Evolutionary conservation across 2,888 invertebrate genomes (phyloP).

Genomic region (Abscondita cerata): DNA sequence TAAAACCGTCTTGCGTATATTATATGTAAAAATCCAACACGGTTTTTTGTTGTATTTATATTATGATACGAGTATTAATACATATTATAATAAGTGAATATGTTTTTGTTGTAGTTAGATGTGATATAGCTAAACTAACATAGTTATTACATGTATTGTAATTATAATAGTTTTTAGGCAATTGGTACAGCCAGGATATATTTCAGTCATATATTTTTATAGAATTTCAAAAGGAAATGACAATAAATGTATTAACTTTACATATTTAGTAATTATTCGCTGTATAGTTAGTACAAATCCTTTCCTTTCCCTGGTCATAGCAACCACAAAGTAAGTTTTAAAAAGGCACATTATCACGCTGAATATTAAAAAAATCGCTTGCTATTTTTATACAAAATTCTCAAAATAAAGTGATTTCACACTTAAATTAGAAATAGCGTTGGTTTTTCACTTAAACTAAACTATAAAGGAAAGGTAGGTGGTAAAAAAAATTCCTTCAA

Average conservation of each 20-base stretch:
- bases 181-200: constrained; percentile 16
- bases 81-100: background rate
- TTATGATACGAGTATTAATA: constrained; percentile 2
- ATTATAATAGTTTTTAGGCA: constrained; percentile 14
- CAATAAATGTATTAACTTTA: constrained; percentile 55
- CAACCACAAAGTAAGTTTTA: constrained; percentile 29
- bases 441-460: background rate
- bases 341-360: constrained; percentile 4
- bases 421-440: background rate
- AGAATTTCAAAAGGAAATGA: constrained; percentile 34
- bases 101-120: constrained; percentile 10
- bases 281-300: constrained; percentile 48
- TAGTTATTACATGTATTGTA: constrained; percentile 20
- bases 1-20: too few species aligned
- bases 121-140: constrained; percentile 25
- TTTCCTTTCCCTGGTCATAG: constrained; percentile 34
- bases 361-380: background rate
- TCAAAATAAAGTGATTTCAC: too few species aligned
- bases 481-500: too few species aligned
- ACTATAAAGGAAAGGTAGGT: constrained; percentile 30
- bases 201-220: constrained; percentile 26
- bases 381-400: too few species aligned
- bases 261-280: constrained; percentile 52
- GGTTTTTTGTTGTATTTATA: background rate
- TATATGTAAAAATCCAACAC: too few species aligned